Conservation (phyloP, 1,140 invertebrate genomes). For the Ostrea denselamellosa region DNA sequence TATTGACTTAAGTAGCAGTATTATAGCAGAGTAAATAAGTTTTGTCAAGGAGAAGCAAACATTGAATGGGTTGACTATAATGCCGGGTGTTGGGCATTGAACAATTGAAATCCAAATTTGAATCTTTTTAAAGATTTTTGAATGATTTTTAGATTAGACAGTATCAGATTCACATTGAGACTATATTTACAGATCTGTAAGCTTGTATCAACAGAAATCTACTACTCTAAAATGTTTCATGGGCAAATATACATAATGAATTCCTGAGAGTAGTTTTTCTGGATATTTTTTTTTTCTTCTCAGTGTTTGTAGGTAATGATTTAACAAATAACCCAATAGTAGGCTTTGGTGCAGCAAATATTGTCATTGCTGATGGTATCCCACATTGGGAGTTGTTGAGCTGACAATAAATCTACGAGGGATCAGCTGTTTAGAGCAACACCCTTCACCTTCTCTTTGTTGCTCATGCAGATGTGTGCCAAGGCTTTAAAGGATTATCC, state of each 20-base stretch:
- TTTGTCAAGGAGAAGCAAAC: background rate
- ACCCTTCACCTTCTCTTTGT: constrained; percentile 28
- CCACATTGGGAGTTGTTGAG: background rate
- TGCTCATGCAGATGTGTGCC: constrained; percentile 13
- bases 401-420: background rate
- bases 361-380: constrained; percentile 19
- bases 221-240: background rate
- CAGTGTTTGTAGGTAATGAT: background rate
- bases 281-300: background rate
- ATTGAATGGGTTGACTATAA: background rate
- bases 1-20: no score
- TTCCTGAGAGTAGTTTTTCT: background rate
- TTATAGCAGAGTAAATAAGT: background rate
- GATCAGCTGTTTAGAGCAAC: constrained; percentile 22
- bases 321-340: background rate
- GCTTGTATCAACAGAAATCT: background rate
- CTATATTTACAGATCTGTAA: background rate
- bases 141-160: constrained; percentile 17
- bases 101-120: constrained; percentile 1
- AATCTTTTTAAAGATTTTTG: background rate
- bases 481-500: constrained; percentile 33
- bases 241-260: no score
- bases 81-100: background rate
- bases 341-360: constrained; percentile 27
- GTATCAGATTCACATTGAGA: background rate